Evolutionary conservation across 2,888 invertebrate species (phyloP), one percentile per base, ranked within the genome.

Genomic region (Ophioninae sp.): DNA sequence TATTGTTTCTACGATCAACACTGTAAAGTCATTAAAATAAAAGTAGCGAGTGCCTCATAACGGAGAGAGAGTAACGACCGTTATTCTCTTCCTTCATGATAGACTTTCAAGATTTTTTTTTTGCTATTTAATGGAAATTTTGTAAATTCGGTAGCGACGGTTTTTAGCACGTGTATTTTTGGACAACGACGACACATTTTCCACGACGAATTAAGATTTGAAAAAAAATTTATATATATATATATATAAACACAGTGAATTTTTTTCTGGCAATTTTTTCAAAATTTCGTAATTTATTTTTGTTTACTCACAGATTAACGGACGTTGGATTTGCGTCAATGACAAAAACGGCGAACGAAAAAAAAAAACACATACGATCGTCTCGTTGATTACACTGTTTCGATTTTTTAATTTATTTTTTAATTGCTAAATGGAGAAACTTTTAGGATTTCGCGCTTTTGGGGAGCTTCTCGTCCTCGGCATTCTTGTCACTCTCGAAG

Each of bases 391-490:
- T 17, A 13, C 58, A 6, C 56, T 17, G 13, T 30, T 72, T 68
- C 41, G 56, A 22, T 71, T 65, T 39, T 30, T 30, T 30, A 2
- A 2, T 30, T 30, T 30, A 2, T 30, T 30, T 30, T 30, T 30
- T 30, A 30, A 30, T 30, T 30, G 82, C 75, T 75, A 67, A 22
- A 63, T 64, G 79, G 61, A 77, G 39, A 10, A 7, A 22, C 67
- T 77, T 37, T 64, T 69, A 17, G 68, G 74, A 59, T 71, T 23
- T 64, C 65, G 23, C 23, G 44, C 17, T 64, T 59, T 77, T 68
- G 30, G 41, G 44, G n/a, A 65, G 56, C 39, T 30, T 23, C 6
- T 39, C 65, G 51, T 41, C 67, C 41, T 72, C 73, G 59, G n/a
- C 20, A 8, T 59, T 7, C 6, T 44, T 75, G 69, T 79, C 23